Base-by-base conservation (phyloP, 2,888 invertebrate genomes). In the Deilephila porcellus region DNA sequence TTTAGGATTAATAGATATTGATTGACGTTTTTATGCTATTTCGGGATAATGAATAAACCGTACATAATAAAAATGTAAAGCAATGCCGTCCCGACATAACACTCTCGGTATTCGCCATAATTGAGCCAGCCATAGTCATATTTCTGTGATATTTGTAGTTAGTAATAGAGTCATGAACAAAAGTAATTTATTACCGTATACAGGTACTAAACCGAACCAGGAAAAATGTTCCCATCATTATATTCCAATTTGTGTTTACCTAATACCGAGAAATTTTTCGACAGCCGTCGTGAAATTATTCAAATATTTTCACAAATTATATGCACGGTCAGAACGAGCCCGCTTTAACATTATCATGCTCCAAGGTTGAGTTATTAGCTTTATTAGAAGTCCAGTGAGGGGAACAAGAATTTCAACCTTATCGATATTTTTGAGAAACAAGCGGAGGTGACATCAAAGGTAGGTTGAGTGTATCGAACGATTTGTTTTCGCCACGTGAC, bases 391-490 rank as follows among this genome's bases (percentile, higher is more conserved):
- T 81, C 79, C 81, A 78, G 76, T 74, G 74, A 73, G 64, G 75
- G 74, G 76, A 52, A 77, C 73, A 74, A 63, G 71, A 20, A 70
- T 72, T 71, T 77, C 76, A 77, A 71, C 72, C 75, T 80, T 75
- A 81, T 76, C 73, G 75, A 80, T 79, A 80, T 78, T 14, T 80
- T 77, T 79, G 76, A 81, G 78, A 80, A 77, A 78, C 75, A 72
- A 73, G 63, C 59, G 56, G 37, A 74, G 73, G 70, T 71, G 73
- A 83, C 80, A 80, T 83, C 82, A 82, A 82, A 83, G 80, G 76
- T 64, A 63, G 70, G 45, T 67, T 34, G 82, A 82, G 82, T 75
- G 80, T 83, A 82, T 80, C 79, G 78, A 79, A 79, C 80, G 76
- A 80, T 80, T 82, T 76, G 78, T 81, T 79, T 78, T 79, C 76